phyloP scores from a whole-genome alignment of 2,888 invertebrate genomes.

The Heliothis peltigera region DNA sequence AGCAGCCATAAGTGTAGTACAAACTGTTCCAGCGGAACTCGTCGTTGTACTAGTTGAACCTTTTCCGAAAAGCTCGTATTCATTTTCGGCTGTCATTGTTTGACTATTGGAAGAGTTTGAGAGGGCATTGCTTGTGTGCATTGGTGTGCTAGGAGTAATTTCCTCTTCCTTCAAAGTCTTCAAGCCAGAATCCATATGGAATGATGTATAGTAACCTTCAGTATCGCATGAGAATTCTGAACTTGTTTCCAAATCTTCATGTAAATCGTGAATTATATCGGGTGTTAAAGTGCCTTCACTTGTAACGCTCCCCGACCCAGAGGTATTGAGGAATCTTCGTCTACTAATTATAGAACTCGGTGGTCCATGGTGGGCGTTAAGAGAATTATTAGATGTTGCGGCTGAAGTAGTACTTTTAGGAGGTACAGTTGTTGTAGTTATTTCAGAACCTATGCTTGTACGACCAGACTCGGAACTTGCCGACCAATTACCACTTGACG shows the following conservation, averaged over 20 bases:
- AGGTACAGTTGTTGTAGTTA: constrained; percentile 92
- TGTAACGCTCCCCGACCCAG: constrained; percentile 95
- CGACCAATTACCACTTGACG: constrained; percentile 98
- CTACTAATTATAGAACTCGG: constrained; percentile 93
- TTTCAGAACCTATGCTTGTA: constrained; percentile 96
- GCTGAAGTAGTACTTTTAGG: constrained; percentile 92
- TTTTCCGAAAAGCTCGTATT: constrained; percentile 97
- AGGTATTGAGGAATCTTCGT: constrained; percentile 92
- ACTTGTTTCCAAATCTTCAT: constrained; percentile 96
- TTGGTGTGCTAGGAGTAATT: constrained; percentile 91
- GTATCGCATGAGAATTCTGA: constrained; percentile 98
- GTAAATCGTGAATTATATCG: constrained; percentile 94
- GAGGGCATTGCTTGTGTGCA: constrained; percentile 92
- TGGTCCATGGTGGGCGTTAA: constrained; percentile 91
- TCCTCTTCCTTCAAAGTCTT: constrained; percentile 94
- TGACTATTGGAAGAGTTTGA: constrained; percentile 93
- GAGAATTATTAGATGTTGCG: constrained; percentile 92
- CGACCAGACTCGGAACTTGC: constrained; percentile 97
- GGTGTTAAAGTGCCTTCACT: constrained; percentile 96
- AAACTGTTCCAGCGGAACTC: constrained; percentile 97
- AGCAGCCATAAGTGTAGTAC: constrained; percentile 94
- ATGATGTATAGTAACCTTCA: constrained; percentile 99
- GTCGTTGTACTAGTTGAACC: constrained; percentile 97
- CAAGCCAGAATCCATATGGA: constrained; percentile 98
- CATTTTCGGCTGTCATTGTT: constrained; percentile 94